phyloP scores from a whole-genome alignment of 2,888 invertebrate species.

The Coenonympha arcania region DNA sequence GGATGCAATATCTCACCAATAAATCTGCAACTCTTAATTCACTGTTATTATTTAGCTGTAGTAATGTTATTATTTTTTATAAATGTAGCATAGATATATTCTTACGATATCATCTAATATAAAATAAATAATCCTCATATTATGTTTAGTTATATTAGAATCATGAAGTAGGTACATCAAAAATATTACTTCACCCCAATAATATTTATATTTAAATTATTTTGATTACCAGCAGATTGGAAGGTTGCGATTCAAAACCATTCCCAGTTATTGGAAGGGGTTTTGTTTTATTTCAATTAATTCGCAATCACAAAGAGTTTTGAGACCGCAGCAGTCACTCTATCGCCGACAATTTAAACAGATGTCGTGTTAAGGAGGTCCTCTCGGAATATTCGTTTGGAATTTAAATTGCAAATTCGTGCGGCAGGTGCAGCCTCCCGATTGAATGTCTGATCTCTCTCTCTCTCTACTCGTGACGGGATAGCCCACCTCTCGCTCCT shows the following conservation, averaged over 20 bases:
- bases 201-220: slow-evolving; percentile 1
- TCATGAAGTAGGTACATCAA: too few relatives aligned
- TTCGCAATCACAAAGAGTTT: slow-evolving; percentile 66
- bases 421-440: slow-evolving; percentile 68
- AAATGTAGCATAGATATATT: too few relatives aligned
- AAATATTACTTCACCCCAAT: too few relatives aligned
- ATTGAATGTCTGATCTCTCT: slow-evolving; percentile 50
- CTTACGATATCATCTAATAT: too few relatives aligned
- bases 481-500: slow-evolving; percentile 42
- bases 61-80: neutral
- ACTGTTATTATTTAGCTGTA: neutral
- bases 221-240: slow-evolving; percentile 17
- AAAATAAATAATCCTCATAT: too few relatives aligned
- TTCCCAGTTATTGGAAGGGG: slow-evolving; percentile 38
- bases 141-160: too few relatives aligned
- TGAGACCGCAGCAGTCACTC: slow-evolving; percentile 62
- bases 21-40: neutral
- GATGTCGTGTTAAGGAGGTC: slow-evolving; percentile 76
- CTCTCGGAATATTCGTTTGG: slow-evolving; percentile 67
- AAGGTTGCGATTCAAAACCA: slow-evolving; percentile 24
- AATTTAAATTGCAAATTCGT: slow-evolving; percentile 75
- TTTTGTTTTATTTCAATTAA: slow-evolving; percentile 72
- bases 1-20: slow-evolving; percentile 3
- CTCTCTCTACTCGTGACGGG: slow-evolving; percentile 47
- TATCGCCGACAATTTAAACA: slow-evolving; percentile 71